Conservation (phyloP, 2,888 invertebrate species). For the Hymenopus coronatus region DNA sequence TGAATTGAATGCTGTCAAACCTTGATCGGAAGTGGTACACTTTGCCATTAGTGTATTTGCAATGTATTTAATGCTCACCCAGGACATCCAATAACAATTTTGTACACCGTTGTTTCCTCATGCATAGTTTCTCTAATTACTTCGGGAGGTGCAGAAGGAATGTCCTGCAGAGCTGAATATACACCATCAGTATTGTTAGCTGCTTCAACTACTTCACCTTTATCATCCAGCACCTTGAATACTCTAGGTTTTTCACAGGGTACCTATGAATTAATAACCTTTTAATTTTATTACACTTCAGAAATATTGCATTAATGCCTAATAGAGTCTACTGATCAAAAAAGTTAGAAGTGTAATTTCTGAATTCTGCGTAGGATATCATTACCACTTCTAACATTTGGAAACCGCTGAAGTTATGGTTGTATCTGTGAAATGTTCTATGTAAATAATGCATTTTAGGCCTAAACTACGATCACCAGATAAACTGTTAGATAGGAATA, state of each 20-base stretch:
- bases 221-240: constrained; percentile 54
- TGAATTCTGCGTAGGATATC: background rate
- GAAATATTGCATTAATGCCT: background rate
- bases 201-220: constrained; percentile 54
- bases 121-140: constrained; percentile 48
- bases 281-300: background rate
- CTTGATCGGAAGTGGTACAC: too few species aligned
- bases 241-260: constrained; percentile 50
- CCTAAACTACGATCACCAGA: too few species aligned
- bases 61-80: constrained; percentile 45
- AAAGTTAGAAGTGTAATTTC: background rate
- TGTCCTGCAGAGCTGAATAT: constrained; percentile 53
- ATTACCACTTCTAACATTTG: too few species aligned
- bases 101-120: constrained; percentile 42
- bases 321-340: background rate
- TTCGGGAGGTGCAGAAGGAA: constrained; percentile 49
- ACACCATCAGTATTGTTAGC: constrained; percentile 62
- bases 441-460: too few species aligned
- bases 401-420: too few species aligned
- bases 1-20: too few species aligned
- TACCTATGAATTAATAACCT: background rate
- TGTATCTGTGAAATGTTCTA: too few species aligned
- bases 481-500: too few species aligned
- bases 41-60: background rate
- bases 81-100: constrained; percentile 50